phyloP scores from a whole-genome alignment of 2,888 invertebrate genomes.

The Hemaris fuciformis region DNA sequence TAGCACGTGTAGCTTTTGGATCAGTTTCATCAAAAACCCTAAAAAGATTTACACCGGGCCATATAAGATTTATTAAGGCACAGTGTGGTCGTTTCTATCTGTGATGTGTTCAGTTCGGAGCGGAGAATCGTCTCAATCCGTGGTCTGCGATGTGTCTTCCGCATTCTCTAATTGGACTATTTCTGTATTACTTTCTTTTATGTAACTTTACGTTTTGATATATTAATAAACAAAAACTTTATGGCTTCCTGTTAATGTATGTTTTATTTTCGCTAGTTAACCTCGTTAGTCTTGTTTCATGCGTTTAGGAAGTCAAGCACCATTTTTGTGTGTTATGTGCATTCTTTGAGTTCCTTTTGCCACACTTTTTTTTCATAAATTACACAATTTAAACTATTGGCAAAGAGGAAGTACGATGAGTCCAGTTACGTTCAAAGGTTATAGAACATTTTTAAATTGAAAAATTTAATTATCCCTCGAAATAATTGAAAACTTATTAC shows the following conservation, averaged over 20 bases:
- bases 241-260: conserved; percentile 48
- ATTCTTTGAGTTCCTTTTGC: background rate
- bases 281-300: background rate
- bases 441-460: too few species aligned
- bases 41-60: conserved; percentile 29
- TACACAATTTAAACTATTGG: background rate
- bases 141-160: conserved; percentile 67
- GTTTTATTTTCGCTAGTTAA: conserved; percentile 19
- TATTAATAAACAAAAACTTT: conserved; percentile 43
- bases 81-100: conserved; percentile 27
- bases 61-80: conserved; percentile 30
- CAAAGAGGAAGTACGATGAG: too few species aligned
- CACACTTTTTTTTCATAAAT: background rate
- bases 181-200: conserved; percentile 58
- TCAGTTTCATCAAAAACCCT: conserved; percentile 30
- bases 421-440: too few species aligned
- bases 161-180: conserved; percentile 66
- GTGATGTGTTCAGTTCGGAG: conserved; percentile 43
- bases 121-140: conserved; percentile 28
- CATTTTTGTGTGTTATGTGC: background rate
- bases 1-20: conserved; percentile 29
- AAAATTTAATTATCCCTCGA: too few species aligned
- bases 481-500: too few species aligned
- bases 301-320: background rate
- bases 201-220: conserved; percentile 43